Base-by-base conservation (phyloP, 2,797 vertebrate species). In the Neomorphus geoffroyi region DNA sequence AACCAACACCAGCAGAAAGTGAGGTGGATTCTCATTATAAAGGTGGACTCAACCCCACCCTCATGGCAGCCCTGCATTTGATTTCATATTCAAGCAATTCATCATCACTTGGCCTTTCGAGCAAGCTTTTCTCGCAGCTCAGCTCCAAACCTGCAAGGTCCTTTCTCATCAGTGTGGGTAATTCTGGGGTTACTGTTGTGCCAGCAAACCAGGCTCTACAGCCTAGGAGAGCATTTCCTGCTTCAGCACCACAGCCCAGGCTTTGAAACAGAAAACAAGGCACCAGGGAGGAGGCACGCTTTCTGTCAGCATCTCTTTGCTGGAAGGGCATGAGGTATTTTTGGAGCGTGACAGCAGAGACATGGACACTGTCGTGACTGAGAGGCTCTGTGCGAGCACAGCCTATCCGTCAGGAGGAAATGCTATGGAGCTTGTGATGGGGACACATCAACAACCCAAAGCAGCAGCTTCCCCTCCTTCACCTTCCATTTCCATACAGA, bases 401-500 rank as follows among this genome's bases (percentile, higher is more conserved):
- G 26, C 21, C 65, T 15, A 35, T 60, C 39, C 1, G 2, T 3
- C 48, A 60, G 0, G 6, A 50, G 23, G 8, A 45, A 70, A 50
- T 0, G 0, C 18, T 41, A 4, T 62, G 19, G 15, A 5, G 2
- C 3, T 11, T 2, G 5, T 32, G 8, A 10, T 37, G 50, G 18
- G 18, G 13, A 43, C 0, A 0, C 39, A 45, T 0, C 0, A 0
- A 30, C 62, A 43, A 13, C 19, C 22, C 67, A 48, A 45, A 69
- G 15, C 15, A 69, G 7, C 18, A 2, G 2, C 37, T 6, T 30
- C n/a, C 18, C n/a, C 45, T 60, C 57, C 79, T 70, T n/a, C 11
- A 41, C 24, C 54, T 88, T 65, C 60, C 2, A 0, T n/a, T 54
- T 26, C 18, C 5, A 1, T 13, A 19, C 22, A 43, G 32, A 75